Evolutionary conservation across 2,797 vertebrate genomes (phyloP).

Genomic region (Crenichthys baileyi): DNA sequence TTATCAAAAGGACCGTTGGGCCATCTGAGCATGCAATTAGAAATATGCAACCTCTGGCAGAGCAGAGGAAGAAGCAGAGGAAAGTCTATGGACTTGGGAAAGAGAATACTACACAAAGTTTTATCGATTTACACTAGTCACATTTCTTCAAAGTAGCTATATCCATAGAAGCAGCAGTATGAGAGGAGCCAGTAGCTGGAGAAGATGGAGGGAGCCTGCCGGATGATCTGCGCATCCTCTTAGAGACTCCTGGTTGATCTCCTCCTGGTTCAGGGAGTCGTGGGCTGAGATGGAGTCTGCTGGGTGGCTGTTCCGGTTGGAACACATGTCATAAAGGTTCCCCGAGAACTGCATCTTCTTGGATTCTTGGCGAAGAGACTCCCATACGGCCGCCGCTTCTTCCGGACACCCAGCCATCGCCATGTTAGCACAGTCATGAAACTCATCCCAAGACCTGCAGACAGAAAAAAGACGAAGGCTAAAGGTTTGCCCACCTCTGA

Average conservation of each 20-base stretch:
- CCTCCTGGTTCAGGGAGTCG: constrained; percentile 57
- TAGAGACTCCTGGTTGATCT: constrained; percentile 91
- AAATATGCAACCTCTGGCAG: constrained; percentile 54
- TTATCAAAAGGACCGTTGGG: constrained; percentile 63
- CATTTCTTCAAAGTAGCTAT: constrained; percentile 42
- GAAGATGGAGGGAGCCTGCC: constrained; percentile 22
- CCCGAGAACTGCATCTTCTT: constrained; percentile 90
- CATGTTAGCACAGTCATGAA: constrained; percentile 87
- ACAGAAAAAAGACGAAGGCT: neutral
- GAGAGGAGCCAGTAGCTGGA: constrained; percentile 52
- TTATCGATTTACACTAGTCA: constrained; percentile 58
- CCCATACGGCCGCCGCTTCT: constrained; percentile 89
- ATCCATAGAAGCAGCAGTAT: constrained; percentile 62
- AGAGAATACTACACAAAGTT: constrained; percentile 59
- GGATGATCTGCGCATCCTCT: constrained; percentile 58
- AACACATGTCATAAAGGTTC: constrained; percentile 91
- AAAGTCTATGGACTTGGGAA: constrained; percentile 51
- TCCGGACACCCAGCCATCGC: constrained; percentile 88
- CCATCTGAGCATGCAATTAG: constrained; percentile 70
- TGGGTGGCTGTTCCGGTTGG: constrained; percentile 67
- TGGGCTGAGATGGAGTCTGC: constrained; percentile 44
- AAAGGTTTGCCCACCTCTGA: neutral
- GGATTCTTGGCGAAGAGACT: constrained; percentile 91
- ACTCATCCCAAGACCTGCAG: constrained; percentile 91
- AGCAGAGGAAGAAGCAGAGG: constrained; percentile 45